Evolutionary conservation across 2,113 vertebrate species (phyloP).

Genomic region (Symphodus melops): DNA sequence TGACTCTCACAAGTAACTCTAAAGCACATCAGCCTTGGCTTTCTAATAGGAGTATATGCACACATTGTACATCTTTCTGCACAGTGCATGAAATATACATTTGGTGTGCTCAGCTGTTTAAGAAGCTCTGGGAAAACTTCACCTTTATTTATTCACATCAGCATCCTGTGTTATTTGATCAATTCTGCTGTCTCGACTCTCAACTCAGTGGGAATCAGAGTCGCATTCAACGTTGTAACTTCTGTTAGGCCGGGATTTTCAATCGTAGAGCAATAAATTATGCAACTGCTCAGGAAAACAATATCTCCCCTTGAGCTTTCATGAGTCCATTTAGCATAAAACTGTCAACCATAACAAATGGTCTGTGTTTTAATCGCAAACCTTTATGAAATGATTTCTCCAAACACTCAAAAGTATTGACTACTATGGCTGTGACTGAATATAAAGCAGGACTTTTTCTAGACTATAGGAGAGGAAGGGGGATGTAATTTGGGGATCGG

Average conservation of each 20-base stretch:
- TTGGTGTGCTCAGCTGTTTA: conserved; percentile 17
- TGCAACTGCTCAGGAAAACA: conserved; percentile 60
- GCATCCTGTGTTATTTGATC: conserved; percentile 44
- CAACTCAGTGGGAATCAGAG: conserved; percentile 41
- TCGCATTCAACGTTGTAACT: conserved; percentile 31
- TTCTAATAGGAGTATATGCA: conserved; percentile 12
- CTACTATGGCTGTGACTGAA: neutral
- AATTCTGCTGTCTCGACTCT: conserved; percentile 31
- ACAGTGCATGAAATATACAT: conserved; percentile 56
- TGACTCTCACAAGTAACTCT: conserved; percentile 12
- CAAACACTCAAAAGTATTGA: neutral
- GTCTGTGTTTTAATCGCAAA: conserved; percentile 8
- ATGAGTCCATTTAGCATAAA: conserved; percentile 40
- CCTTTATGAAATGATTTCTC: conserved; percentile 25
- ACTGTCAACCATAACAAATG: conserved; percentile 29
- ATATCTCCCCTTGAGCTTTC: conserved; percentile 35
- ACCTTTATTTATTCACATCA: conserved; percentile 58
- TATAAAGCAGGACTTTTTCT: conserved; percentile 4
- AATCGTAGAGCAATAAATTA: conserved; percentile 53
- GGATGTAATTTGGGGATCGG: conserved; percentile 45
- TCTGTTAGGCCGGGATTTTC: conserved; percentile 24
- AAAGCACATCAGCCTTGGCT: conserved; percentile 10
- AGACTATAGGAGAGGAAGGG: conserved; percentile 25
- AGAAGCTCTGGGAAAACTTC: conserved; percentile 18
- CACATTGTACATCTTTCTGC: conserved; percentile 8